Conservation (phyloP, 1,140 invertebrate species). For the Zaprionus ornatus region DNA sequence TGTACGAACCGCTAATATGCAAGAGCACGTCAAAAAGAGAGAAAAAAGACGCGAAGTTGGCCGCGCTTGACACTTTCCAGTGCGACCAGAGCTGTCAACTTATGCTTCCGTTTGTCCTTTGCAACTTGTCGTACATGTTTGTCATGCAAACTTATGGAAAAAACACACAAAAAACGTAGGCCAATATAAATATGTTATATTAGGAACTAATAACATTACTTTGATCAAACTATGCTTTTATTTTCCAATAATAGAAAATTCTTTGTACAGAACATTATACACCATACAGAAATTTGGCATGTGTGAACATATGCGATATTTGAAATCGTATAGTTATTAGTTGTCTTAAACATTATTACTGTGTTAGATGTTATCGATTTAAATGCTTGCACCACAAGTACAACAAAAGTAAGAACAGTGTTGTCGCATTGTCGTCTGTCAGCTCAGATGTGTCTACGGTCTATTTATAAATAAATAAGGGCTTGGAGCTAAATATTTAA, state of each 20-base stretch:
- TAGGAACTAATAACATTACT: neutral
- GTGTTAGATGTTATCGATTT: conserved; percentile 19
- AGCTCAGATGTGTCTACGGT: conserved; percentile 8
- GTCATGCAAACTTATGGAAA: neutral
- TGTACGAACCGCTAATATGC: conserved; percentile 71
- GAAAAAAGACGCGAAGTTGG: conserved; percentile 69
- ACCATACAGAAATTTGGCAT: neutral
- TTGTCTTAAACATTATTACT: neutral
- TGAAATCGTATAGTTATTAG: conserved; percentile 10
- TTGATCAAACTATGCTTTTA: neutral
- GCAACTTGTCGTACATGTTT: conserved; percentile 7
- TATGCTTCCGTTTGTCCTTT: conserved; percentile 30
- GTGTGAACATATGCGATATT: neutral
- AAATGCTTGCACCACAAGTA: neutral
- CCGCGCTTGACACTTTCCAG: conserved; percentile 39
- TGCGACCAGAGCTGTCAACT: conserved; percentile 26
- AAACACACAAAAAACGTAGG: neutral
- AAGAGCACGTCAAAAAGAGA: conserved; percentile 79
- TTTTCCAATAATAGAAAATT: neutral
- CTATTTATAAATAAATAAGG: conserved; percentile 34
- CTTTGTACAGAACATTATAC: neutral
- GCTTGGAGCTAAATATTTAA: conserved; percentile 9
- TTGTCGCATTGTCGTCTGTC: conserved; percentile 16
- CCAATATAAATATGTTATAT: neutral
- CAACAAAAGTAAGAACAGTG: conserved; percentile 22